phyloP scores from a whole-genome alignment of 2,113 vertebrate genomes.

The Mungos mungo region DNA sequence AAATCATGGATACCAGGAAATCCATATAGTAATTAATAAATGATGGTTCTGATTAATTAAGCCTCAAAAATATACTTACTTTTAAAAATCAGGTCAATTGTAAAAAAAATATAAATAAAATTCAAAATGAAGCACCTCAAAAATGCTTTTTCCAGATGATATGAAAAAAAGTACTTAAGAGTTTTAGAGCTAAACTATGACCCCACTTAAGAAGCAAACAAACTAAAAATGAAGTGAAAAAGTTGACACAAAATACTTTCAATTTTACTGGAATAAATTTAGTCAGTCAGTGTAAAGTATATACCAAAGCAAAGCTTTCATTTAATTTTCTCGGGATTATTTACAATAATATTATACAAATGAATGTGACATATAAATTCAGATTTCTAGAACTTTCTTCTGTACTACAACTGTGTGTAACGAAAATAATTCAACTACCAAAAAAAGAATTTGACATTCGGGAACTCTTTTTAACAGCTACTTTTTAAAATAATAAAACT shows the following conservation, averaged over 20 bases:
- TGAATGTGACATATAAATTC: neutral
- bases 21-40: constrained; percentile 82
- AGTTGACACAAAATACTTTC: constrained; percentile 47
- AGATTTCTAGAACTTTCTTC: constrained; percentile 6
- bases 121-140: constrained; percentile 19
- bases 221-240: neutral
- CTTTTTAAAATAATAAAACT: constrained; percentile 39
- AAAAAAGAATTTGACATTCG: neutral
- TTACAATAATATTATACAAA: constrained; percentile 43
- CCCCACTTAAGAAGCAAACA: neutral
- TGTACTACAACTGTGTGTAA: neutral
- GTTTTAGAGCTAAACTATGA: constrained; percentile 44
- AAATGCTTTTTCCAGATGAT: neutral
- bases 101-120: constrained; percentile 62
- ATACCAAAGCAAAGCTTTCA: constrained; percentile 8
- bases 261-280: constrained; percentile 60
- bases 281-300: constrained; percentile 39
- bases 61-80: constrained; percentile 74
- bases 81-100: constrained; percentile 69
- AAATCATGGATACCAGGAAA: constrained; percentile 66
- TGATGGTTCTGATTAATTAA: constrained; percentile 81
- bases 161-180: neutral
- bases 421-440: constrained; percentile 1
- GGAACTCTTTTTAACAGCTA: neutral
- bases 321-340: constrained; percentile 53